These are phyloP conservation scores for Drosophila mercatorum DNA, from an alignment of 2,888 invertebrate genomes.

Conservation along the genomic window DNA sequence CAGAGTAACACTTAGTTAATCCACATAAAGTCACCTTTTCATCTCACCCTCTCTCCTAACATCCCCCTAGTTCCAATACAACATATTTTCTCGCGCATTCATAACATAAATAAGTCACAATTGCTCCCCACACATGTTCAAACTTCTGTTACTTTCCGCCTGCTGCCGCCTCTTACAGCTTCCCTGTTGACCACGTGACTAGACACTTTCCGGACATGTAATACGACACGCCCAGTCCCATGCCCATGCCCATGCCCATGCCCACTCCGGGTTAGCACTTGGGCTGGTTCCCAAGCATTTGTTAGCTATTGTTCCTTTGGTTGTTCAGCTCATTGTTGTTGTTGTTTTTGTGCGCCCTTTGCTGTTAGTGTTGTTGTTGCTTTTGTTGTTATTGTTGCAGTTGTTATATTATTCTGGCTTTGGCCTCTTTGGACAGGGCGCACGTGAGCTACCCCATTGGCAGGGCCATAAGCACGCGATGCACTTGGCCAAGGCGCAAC, in stretches of 20 bases:
- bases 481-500: constrained; percentile 73
- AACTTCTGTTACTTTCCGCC: constrained; percentile 6
- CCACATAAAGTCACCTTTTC: background rate
- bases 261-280: constrained; percentile 45
- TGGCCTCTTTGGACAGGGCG: constrained; percentile 52
- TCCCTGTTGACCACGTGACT: constrained; percentile 53
- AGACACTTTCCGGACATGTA: constrained; percentile 49
- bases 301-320: constrained; percentile 23
- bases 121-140: constrained; percentile 25
- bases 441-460: constrained; percentile 56
- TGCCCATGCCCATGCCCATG: constrained; percentile 38
- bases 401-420: constrained; percentile 52
- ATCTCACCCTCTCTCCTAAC: background rate
- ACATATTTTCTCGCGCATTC: constrained; percentile 7
- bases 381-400: constrained; percentile 39
- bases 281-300: constrained; percentile 40
- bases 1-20: background rate
- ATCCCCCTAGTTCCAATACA: background rate
- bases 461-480: constrained; percentile 69
- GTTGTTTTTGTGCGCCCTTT: constrained; percentile 23
- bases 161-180: background rate
- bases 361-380: constrained; percentile 3
- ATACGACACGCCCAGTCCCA: constrained; percentile 49
- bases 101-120: constrained; percentile 46
- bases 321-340: constrained; percentile 19